phyloP scores from a whole-genome alignment of 2,113 vertebrate species.

The Perccottus glenii region DNA sequence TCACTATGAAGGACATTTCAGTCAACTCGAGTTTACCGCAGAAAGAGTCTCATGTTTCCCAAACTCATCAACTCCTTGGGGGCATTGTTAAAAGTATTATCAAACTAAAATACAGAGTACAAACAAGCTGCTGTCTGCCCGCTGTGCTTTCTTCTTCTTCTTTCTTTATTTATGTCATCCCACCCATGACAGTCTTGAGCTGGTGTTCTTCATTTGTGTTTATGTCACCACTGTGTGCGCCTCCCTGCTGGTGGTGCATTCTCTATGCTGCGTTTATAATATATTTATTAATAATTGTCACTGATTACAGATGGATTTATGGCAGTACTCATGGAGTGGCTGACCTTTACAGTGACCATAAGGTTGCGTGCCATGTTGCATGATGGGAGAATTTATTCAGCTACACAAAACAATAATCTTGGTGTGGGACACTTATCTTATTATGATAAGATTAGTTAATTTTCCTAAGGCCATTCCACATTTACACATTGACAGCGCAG shows the following conservation, averaged over 20 bases:
- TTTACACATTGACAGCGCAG: not conserved
- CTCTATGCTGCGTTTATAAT: not conserved
- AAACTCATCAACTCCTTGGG: not conserved
- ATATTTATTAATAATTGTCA: not conserved
- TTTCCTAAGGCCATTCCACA: not conserved
- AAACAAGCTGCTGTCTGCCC: constrained; percentile 3
- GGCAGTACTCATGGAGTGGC: not conserved
- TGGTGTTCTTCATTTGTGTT: not conserved
- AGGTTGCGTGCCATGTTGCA: not conserved
- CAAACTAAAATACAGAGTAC: constrained; percentile 1
- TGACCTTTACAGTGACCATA: constrained; percentile 22
- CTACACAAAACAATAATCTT: not conserved
- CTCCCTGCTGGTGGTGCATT: not conserved
- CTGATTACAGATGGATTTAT: constrained; percentile 1
- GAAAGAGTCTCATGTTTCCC: not conserved
- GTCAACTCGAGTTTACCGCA: not conserved
- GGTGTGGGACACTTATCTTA: not conserved
- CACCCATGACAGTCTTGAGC: not conserved
- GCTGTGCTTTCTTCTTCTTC: constrained; percentile 3
- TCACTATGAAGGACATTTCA: too few species aligned
- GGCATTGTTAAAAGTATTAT: constrained; percentile 1
- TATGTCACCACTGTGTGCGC: not conserved
- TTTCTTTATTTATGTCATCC: not conserved
- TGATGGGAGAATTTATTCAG: constrained; percentile 1
- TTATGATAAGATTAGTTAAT: too few species aligned